These are phyloP conservation scores for Vesta saturnalis DNA, from an alignment of 2,888 invertebrate species.

Conservation along the genomic window DNA sequence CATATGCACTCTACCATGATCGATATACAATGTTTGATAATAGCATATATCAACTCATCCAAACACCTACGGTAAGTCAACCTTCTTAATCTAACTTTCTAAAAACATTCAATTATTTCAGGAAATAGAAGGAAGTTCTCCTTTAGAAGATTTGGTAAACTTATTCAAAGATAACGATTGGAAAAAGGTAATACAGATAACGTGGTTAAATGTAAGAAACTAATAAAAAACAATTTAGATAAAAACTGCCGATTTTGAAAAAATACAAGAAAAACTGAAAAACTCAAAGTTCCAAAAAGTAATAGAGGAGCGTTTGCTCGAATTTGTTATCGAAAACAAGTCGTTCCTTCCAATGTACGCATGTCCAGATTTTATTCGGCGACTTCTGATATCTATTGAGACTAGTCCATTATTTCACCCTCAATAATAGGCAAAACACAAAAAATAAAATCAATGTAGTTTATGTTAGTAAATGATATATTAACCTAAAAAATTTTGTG, in stretches of 20 bases:
- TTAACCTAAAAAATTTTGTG: too few species aligned
- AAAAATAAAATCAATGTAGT: too few species aligned
- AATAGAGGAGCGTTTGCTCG: constrained; percentile 53
- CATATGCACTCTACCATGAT: constrained; percentile 71
- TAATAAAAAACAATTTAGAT: too few species aligned
- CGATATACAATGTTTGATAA: constrained; percentile 64
- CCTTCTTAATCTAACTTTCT: neutral
- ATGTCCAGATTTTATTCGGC: constrained; percentile 53
- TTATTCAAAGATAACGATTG: constrained; percentile 50
- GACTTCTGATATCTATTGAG: constrained; percentile 52
- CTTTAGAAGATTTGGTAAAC: constrained; percentile 50
- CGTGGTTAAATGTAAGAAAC: too few species aligned
- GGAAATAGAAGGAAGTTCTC: constrained; percentile 45
- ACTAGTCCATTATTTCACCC: constrained; percentile 54
- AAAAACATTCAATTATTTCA: constrained; percentile 30
- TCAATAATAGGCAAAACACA: constrained; percentile 25
- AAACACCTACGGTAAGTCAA: constrained; percentile 24
- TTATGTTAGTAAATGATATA: too few species aligned
- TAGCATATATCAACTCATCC: constrained; percentile 51
- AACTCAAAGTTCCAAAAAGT: constrained; percentile 49
- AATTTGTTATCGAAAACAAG: constrained; percentile 54
- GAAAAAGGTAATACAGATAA: constrained; percentile 49
- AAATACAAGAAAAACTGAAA: constrained; percentile 50
- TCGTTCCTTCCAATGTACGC: constrained; percentile 59
- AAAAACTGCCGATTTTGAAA: too few species aligned